Base-by-base conservation (phyloP, 2,888 invertebrate genomes). In the Eurois occulta region DNA sequence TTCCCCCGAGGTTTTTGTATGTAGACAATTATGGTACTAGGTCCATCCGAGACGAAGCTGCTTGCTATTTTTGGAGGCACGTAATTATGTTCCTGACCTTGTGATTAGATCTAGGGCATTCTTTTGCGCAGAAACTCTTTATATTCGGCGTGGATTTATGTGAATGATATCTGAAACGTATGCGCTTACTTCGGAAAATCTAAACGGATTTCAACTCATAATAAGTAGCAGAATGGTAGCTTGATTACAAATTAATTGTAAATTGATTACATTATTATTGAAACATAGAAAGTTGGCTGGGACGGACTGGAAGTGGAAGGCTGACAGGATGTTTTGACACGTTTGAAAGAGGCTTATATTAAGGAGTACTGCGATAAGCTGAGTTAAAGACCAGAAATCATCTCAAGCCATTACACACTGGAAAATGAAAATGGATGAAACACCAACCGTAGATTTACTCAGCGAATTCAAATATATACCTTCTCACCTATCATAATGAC, bases 21-120 rank as follows among this genome's bases (percentile, higher is more conserved):
- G 60, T 16, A 52, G 48, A 35, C 10, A 60, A 46, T 79, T 79
- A 55, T 18, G 28, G 28, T 69, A 43, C 65, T 78, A 64, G n/a
- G 41, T 24, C 13, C 16, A 43, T 38, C 8, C 6, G 11, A 32
- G 24, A 75, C 18, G 18, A 65, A 18, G 38, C 24, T 67, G 5
- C 24, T 64, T 28, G 13, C n/a, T 72, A 16, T 60, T 64, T 48
- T 55, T 0, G 11, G 52, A n/a, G 10, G n/a, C 38, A 16, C 28
- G 24, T 52, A 48, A 66, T 60, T 58, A 18, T 43, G 35, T 58
- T 7, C 2, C 24, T 48, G 65, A 24, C 18, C 65, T 66, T 58
- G 38, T 10, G 1, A 24, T 41, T 35, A 18, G 7, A 55, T 48
- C 18, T 43, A n/a, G 41, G 16, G 11, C 48, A 48, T 28, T 18